Percentiles rank a stretch among this genome's conserved stretches.
Conservation (phyloP, 2,797 vertebrate species). For the Urophycis tenuis region DNA sequence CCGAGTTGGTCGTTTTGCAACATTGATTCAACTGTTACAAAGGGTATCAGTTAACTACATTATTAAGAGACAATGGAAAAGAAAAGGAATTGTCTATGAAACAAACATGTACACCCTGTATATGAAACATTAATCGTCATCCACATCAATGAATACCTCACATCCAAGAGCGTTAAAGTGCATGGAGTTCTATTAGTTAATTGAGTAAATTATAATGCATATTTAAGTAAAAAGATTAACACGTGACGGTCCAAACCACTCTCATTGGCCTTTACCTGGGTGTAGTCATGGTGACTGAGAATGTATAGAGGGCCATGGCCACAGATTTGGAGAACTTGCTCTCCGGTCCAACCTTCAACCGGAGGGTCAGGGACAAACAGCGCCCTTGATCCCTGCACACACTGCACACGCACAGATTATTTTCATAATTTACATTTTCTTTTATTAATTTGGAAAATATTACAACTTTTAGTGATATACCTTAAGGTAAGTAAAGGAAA, state of each 20-base stretch:
- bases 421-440: no score
- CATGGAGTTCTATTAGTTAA: no score
- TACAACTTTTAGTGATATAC: slow-evolving; percentile 25
- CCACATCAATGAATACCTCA: no score
- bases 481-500: slow-evolving; percentile 61
- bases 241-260: no score
- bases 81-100: not conserved
- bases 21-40: no score
- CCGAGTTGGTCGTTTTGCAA: no score
- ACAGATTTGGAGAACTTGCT: slow-evolving; percentile 49
- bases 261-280: slow-evolving; percentile 39
- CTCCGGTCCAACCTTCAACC: slow-evolving; percentile 57
- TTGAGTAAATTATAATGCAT: no score
- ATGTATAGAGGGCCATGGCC: slow-evolving; percentile 52
- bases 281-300: slow-evolving; percentile 42
- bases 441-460: not conserved
- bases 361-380: slow-evolving; percentile 54
- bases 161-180: no score
- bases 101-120: no score
- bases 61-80: not conserved
- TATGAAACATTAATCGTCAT: no score
- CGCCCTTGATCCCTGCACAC: slow-evolving; percentile 47
- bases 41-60: no score
- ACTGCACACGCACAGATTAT: slow-evolving; percentile 29
- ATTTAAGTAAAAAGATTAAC: no score